These are phyloP conservation scores for Solenopsis fugax DNA, from an alignment of 1,140 invertebrate genomes.

Conservation along the genomic window DNA sequence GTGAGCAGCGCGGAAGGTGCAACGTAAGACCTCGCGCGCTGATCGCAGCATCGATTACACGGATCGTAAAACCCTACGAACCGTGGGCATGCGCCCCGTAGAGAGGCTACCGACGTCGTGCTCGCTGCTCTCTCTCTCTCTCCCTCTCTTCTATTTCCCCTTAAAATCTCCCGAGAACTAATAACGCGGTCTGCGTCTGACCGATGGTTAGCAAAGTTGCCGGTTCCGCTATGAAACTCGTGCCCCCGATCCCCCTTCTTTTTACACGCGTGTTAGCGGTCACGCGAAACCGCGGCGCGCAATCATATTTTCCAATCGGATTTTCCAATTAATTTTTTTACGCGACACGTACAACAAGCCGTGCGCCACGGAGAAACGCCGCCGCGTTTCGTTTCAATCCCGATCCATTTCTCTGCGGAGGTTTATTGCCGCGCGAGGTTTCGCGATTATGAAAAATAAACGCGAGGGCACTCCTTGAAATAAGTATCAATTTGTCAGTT, in stretches of 20 bases:
- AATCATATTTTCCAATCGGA: conserved; percentile 45
- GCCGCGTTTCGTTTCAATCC: neutral
- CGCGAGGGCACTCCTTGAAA: neutral
- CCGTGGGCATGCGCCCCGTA: conserved; percentile 53
- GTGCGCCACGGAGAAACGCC: neutral
- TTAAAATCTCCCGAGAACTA: conserved; percentile 58
- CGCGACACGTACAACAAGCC: neutral
- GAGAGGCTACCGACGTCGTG: conserved; percentile 34
- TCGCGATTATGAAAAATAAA: neutral
- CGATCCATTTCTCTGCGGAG: neutral
- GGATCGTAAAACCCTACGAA: conserved; percentile 69
- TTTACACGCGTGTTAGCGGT: conserved; percentile 43
- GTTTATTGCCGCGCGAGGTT: neutral
- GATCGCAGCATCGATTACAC: conserved; percentile 82
- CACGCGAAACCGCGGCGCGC: conserved; percentile 43
- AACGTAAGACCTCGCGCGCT: conserved; percentile 72
- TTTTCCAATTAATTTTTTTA: conserved; percentile 22
- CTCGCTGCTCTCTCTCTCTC: conserved; percentile 33
- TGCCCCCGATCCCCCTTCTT: conserved; percentile 6
- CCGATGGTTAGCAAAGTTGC: conserved; percentile 5
- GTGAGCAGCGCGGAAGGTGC: conserved; percentile 66
- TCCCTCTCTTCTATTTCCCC: conserved; percentile 7
- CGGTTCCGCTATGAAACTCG: conserved; percentile 9
- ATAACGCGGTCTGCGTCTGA: conserved; percentile 34
- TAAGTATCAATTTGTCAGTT: conserved; percentile 3